phyloP scores from a whole-genome alignment of 2,797 vertebrate genomes.

The Brotula barbata region DNA sequence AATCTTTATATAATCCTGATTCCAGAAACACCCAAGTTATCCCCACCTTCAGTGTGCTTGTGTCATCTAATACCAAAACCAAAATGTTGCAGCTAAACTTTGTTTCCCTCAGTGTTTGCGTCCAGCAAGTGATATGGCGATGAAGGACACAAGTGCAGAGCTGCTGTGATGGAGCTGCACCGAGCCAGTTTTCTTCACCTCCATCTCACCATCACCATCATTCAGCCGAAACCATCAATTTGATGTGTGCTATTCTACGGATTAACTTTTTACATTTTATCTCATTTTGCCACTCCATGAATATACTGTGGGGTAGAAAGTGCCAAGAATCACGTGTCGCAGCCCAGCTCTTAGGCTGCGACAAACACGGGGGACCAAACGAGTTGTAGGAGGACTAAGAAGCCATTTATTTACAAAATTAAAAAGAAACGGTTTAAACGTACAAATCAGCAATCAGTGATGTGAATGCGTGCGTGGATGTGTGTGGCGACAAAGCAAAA shows the following conservation, averaged over 20 bases:
- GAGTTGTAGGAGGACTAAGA: too few species aligned
- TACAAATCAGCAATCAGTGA: too few species aligned
- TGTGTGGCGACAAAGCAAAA: too few species aligned
- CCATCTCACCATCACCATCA: background rate
- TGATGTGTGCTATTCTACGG: too few species aligned
- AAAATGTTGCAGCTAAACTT: background rate
- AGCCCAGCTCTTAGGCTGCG: too few species aligned
- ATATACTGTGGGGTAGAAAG: background rate
- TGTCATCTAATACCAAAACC: slow-evolving; percentile 3
- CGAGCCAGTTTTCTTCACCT: background rate
- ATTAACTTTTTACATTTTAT: background rate
- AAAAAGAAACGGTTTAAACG: too few species aligned
- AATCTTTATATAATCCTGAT: background rate
- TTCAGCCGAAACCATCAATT: background rate
- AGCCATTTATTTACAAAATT: too few species aligned
- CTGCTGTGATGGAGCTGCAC: background rate
- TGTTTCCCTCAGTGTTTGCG: slow-evolving; percentile 63
- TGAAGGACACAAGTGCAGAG: background rate
- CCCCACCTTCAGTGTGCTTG: slow-evolving; percentile 3
- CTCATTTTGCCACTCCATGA: slow-evolving; percentile 11
- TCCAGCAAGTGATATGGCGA: slow-evolving; percentile 30
- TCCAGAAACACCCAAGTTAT: background rate
- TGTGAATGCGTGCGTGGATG: too few species aligned
- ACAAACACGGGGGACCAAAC: too few species aligned
- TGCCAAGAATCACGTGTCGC: background rate